Evolutionary conservation across 35 echinoderm and acorn worm genomes (phyloP).

Genomic region (Ophiothrix spiculata): DNA sequence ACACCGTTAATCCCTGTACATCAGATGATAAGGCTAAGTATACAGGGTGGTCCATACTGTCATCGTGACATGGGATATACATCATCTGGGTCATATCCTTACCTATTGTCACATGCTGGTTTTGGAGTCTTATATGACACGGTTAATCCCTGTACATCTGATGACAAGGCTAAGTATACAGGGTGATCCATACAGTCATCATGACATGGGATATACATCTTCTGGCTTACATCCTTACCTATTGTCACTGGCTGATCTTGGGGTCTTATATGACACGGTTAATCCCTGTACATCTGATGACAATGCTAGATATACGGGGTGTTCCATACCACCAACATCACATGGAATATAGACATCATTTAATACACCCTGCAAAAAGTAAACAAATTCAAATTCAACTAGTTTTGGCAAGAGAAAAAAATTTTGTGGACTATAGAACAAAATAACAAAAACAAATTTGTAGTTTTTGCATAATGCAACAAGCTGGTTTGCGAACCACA

Average conservation of each 20-base stretch:
- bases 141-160: constrained; percentile 69
- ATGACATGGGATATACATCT: constrained; percentile 80
- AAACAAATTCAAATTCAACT: no score
- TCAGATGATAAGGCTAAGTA: constrained; percentile 50
- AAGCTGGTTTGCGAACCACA: no score
- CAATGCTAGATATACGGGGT: constrained; percentile 60
- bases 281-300: constrained; percentile 66
- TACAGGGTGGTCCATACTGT: constrained; percentile 68
- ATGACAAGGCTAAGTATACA: constrained; percentile 51
- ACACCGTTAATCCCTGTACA: constrained; percentile 74
- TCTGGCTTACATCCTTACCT: no score
- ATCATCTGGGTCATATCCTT: no score
- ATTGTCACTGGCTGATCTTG: background rate
- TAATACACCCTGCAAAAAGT: constrained; percentile 62
- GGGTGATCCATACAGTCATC: constrained; percentile 66
- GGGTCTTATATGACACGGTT: constrained; percentile 69
- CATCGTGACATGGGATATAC: constrained; percentile 73
- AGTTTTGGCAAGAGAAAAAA: no score
- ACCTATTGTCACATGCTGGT: background rate
- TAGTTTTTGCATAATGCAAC: no score
- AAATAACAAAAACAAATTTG: no score
- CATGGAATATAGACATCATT: constrained; percentile 74
- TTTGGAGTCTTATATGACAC: constrained; percentile 66
- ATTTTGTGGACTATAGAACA: no score
- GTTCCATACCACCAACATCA: constrained; percentile 62